Base-by-base conservation (phyloP, 2,797 vertebrate species). In the Xyrichtys novacula region DNA sequence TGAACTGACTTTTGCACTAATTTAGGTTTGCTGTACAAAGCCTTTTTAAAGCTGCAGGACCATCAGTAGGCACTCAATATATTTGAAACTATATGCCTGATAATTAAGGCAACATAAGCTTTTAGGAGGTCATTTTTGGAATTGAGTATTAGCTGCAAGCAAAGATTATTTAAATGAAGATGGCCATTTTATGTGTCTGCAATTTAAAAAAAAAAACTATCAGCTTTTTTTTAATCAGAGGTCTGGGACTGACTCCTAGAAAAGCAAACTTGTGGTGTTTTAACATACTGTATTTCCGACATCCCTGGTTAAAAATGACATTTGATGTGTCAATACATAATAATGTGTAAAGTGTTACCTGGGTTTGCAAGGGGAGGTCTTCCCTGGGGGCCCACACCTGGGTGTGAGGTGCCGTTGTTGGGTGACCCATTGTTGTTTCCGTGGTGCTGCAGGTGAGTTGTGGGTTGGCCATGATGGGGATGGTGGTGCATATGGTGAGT, bases 311-410 rank as follows among this genome's bases (percentile, higher is more conserved):
- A n/a, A n/a, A n/a, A n/a, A n/a, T n/a, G n/a, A n/a, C n/a, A n/a
- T 29, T 8, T 29, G 8, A 5, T 4, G 8, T 29, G 28, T 29
- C 8, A 29, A 29, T 4, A 29, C 4, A 29, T 29, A 29, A 29
- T 5, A 29, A 29, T 8, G 8, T 5, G 8, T 29, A 29, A 46
- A 7, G 43, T 14, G 43, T 22, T 46, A 99, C 98, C 97, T 96
- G 97, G 96, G 87, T 96, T 96, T 58, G 96, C 93, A 64, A 96
- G 90, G 0, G 96, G 94, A 12, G 96, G 94, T 76, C 97, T 95
- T 81, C 92, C 94, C 70, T 95, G 96, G 74, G 95, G 93, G 47
- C 95, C 90, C 74, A 92, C 90, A 83, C 94, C 89, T 89, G 96
- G 95, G 91, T 96, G 96, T 26, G 94, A 88, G 20, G 94, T 81